Evolutionary conservation across 53 echinoderm and acorn worm species (phyloP).

Genomic region (Zoroaster sp.): DNA sequence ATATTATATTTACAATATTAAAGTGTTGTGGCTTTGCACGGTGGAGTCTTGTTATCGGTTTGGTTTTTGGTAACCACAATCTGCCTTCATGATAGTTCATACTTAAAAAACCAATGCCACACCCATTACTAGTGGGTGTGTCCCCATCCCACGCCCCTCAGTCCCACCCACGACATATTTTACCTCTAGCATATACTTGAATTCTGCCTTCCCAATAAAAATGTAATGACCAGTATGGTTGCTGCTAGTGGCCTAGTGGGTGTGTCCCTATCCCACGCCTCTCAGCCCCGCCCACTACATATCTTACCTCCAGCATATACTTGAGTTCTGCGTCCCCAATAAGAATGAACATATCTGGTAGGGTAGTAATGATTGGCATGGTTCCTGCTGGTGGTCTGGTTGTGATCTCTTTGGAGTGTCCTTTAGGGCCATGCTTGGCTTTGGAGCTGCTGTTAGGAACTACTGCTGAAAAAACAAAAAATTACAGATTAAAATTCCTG

Average conservation of each 20-base stretch:
- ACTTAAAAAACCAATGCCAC: background rate
- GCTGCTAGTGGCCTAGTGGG: background rate
- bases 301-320: slow-evolving; percentile 83
- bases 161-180: background rate
- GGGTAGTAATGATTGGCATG: slow-evolving; percentile 20
- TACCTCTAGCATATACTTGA: slow-evolving; percentile 93
- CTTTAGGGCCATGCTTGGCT: slow-evolving; percentile 14
- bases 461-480: background rate
- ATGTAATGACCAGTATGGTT: slow-evolving; percentile 41
- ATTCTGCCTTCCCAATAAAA: slow-evolving; percentile 78
- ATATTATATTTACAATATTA: too few relatives aligned
- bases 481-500: too few relatives aligned
- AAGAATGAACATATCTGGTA: slow-evolving; percentile 86
- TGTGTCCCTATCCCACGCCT: background rate
- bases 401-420: background rate
- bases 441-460: background rate
- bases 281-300: background rate
- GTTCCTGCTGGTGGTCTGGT: background rate
- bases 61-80: too few relatives aligned
- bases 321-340: slow-evolving; percentile 84
- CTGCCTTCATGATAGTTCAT: background rate
- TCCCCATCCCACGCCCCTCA: background rate
- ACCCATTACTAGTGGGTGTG: background rate
- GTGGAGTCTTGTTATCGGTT: too few relatives aligned
- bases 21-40: too few relatives aligned